A percentile compares a stretch with the other conserved stretches of the same genome.
Evolutionary conservation across 1,140 invertebrate species (phyloP).

Genomic region (Druon quercuslanigerum): DNA sequence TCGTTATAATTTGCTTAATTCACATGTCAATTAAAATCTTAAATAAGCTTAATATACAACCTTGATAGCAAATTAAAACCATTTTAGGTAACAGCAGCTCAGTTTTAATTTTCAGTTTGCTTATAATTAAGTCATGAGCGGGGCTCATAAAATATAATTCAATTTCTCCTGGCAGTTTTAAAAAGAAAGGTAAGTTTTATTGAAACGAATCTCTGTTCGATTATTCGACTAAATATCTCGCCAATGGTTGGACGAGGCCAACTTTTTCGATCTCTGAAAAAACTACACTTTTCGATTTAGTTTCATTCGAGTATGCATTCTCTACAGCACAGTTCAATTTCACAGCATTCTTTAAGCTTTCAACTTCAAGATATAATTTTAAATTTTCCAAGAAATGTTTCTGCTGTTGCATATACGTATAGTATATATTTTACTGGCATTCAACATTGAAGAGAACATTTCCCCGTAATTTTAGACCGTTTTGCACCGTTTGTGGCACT

Average conservation of each 20-base stretch:
- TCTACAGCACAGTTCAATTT: slow-evolving; percentile 19
- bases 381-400: neutral
- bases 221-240: slow-evolving; percentile 25
- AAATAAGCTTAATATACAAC: too few relatives aligned
- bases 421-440: neutral
- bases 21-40: too few relatives aligned
- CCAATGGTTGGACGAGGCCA: neutral
- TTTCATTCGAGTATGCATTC: slow-evolving; percentile 11
- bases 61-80: neutral
- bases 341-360: neutral
- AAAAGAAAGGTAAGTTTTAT: slow-evolving; percentile 23
- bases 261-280: slow-evolving; percentile 1
- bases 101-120: neutral
- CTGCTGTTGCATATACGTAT: neutral
- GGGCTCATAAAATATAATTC: slow-evolving; percentile 2
- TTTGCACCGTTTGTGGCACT: neutral
- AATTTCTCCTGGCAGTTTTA: slow-evolving; percentile 9
- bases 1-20: too few relatives aligned
- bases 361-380: neutral
- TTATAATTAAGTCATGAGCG: slow-evolving; percentile 17
- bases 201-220: slow-evolving; percentile 26
- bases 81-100: neutral
- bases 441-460: slow-evolving; percentile 1
- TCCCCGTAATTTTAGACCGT: neutral
- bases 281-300: neutral